A percentile compares a stretch with the other conserved stretches of the same genome.
These are phyloP conservation scores for Patella depressa DNA, from an alignment of 2,888 invertebrate genomes.

Conservation along the genomic window DNA sequence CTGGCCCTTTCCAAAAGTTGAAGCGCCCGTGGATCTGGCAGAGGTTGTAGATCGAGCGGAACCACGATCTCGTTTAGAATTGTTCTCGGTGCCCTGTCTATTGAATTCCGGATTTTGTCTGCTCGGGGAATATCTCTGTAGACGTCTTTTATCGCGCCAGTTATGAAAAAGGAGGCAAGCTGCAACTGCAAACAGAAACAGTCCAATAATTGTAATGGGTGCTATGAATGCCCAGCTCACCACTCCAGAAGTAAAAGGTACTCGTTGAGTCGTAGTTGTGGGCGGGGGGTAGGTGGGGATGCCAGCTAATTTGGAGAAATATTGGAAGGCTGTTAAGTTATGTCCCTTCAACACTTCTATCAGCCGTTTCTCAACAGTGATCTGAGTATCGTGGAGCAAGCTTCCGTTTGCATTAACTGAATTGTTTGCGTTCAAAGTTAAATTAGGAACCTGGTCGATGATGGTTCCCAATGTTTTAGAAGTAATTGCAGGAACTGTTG, in stretches of 20 bases:
- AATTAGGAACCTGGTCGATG: no score
- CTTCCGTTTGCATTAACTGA: no score
- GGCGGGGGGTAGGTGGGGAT: not conserved
- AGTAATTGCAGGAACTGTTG: no score
- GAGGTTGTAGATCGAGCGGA: conserved; percentile 53
- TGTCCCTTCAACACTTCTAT: not conserved
- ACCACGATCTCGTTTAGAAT: conserved; percentile 27
- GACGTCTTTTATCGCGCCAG: conserved; percentile 42
- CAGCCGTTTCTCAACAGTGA: no score
- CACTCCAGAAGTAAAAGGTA: not conserved
- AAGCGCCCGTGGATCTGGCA: conserved; percentile 30
- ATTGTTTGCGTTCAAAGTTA: no score
- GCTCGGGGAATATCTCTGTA: conserved; percentile 12
- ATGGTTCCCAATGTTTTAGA: no score
- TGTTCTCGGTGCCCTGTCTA: conserved; percentile 17
- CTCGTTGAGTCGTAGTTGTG: not conserved
- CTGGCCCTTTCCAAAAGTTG: not conserved
- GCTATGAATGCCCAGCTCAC: conserved; percentile 50
- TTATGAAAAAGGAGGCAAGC: conserved; percentile 53
- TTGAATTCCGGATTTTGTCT: not conserved
- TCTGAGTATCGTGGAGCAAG: no score
- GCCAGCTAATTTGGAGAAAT: conserved; percentile 1
- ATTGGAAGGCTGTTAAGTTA: not conserved
- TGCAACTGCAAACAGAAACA: conserved; percentile 45
- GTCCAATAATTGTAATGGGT: conserved; percentile 46